Evolutionary conservation across 2,797 vertebrate species (phyloP).

Genomic region (Silurus aristotelis): DNA sequence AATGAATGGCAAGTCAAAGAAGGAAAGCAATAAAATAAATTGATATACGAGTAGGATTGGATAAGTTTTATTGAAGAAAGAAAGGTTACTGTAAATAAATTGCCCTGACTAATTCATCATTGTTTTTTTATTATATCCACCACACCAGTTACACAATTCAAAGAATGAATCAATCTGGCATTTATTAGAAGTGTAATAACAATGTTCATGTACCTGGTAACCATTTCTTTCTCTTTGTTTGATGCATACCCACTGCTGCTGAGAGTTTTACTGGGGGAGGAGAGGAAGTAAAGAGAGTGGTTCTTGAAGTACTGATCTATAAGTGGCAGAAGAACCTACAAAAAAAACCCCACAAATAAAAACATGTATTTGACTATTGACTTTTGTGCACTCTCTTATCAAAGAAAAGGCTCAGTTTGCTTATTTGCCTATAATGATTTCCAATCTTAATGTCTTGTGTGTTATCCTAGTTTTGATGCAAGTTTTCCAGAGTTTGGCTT

Average conservation of each 20-base stretch:
- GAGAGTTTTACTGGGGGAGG: constrained; percentile 90
- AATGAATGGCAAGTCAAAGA: constrained; percentile 29
- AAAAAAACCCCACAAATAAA: constrained; percentile 32
- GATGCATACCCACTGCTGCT: constrained; percentile 97
- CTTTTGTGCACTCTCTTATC: too few relatives aligned
- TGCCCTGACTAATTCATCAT: neutral
- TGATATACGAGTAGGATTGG: neutral
- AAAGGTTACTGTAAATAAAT: neutral
- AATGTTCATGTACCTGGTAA: constrained; percentile 82
- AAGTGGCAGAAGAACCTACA: constrained; percentile 92
- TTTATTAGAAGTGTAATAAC: neutral
- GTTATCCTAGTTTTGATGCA: too few relatives aligned
- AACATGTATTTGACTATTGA: too few relatives aligned
- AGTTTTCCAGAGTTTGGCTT: too few relatives aligned
- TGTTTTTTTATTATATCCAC: neutral
- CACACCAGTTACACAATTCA: neutral
- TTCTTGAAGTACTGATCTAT: constrained; percentile 99
- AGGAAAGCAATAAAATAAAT: constrained; percentile 16
- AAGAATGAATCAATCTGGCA: neutral
- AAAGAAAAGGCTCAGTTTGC: too few relatives aligned
- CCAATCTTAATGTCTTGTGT: too few relatives aligned
- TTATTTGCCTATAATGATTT: too few relatives aligned
- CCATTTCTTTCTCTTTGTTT: constrained; percentile 99
- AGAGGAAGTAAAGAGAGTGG: constrained; percentile 96
- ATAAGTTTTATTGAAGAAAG: neutral